Conservation (phyloP, 1,140 invertebrate species). For the Drosophila repletoides region DNA sequence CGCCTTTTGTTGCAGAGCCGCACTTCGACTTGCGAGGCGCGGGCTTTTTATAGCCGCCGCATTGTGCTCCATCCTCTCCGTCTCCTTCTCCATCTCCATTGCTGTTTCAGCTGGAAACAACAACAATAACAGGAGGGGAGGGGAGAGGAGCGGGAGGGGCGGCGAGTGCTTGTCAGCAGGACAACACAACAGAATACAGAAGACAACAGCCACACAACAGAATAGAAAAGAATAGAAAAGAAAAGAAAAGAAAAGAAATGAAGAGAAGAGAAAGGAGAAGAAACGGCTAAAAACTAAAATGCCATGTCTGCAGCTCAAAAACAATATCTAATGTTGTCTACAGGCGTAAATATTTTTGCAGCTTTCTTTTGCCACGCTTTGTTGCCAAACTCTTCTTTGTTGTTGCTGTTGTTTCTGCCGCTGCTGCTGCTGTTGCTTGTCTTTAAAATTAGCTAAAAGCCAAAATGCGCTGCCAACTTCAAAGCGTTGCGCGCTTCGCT, state of each 20-base stretch:
- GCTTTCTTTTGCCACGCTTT: constrained; percentile 43
- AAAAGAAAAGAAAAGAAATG: constrained; percentile 4
- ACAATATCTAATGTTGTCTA: constrained; percentile 78
- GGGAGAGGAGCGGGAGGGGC: no score
- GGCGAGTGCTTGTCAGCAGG: constrained; percentile 31
- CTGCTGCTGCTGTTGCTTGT: constrained; percentile 17
- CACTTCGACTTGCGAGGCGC: constrained; percentile 47
- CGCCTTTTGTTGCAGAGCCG: constrained; percentile 51
- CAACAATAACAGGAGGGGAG: constrained; percentile 20
- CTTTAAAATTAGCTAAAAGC: constrained; percentile 75
- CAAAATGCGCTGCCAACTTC: constrained; percentile 55
- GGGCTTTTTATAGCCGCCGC: constrained; percentile 67
- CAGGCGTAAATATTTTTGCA: constrained; percentile 71
- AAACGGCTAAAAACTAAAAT: constrained; percentile 42
- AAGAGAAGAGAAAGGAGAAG: background rate
- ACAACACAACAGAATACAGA: no score
- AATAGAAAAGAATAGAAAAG: background rate
- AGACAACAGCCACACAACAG: no score
- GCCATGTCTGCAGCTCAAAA: constrained; percentile 71
- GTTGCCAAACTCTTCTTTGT: constrained; percentile 24
- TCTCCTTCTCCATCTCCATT: no score
- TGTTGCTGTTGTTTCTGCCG: constrained; percentile 9
- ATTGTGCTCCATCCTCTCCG: constrained; percentile 66
- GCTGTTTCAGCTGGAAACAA: constrained; percentile 20
- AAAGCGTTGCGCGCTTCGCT: constrained; percentile 59